Conservation (phyloP, 2,797 vertebrate genomes). For the Avahi laniger region DNA sequence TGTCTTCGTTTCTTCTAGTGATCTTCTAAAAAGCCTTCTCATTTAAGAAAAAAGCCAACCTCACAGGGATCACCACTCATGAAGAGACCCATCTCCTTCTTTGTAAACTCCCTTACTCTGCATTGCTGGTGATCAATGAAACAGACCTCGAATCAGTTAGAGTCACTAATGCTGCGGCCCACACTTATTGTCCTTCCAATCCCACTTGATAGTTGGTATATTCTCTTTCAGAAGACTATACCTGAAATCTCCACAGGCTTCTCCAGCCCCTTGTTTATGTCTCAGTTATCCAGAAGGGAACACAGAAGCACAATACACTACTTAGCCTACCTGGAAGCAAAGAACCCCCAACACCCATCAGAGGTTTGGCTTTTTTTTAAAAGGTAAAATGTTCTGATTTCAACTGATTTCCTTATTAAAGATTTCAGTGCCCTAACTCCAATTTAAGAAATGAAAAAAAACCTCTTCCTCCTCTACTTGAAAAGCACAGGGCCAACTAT, state of each 20-base stretch:
- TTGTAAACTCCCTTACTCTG: neutral
- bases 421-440: neutral
- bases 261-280: neutral
- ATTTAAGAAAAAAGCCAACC: neutral
- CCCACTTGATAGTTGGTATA: neutral
- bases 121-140: neutral
- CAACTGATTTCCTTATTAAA: neutral
- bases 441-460: neutral
- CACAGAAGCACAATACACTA: neutral
- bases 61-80: neutral
- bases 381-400: constrained; percentile 2
- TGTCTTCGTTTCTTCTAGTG: neutral
- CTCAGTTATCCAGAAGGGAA: neutral
- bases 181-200: neutral
- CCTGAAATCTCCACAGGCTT: neutral
- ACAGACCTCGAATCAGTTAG: neutral
- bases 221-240: neutral
- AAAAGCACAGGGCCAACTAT: neutral
- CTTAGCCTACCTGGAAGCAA: neutral
- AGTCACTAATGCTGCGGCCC: neutral
- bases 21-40: neutral
- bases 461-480: neutral
- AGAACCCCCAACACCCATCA: neutral
- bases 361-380: neutral
- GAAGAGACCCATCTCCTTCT: neutral